Evolutionary conservation across 2,113 vertebrate species (phyloP).

Genomic region (Neogobius melanostomus): DNA sequence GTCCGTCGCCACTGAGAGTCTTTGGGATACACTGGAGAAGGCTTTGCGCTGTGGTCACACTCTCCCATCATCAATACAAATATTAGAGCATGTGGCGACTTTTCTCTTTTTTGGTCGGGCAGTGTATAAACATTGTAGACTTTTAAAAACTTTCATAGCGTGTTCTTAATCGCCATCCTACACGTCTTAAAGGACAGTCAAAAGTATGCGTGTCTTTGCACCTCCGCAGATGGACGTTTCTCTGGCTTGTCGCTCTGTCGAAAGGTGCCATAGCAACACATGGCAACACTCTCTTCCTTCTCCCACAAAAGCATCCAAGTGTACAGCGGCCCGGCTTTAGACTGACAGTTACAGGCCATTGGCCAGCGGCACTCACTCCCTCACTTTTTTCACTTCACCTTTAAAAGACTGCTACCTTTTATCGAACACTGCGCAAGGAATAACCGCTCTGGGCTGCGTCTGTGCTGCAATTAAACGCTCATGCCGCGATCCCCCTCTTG

Average conservation of each 20-base stretch:
- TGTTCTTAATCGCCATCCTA: not conserved
- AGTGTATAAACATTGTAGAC: too few relatives aligned
- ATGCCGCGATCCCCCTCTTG: conserved; percentile 63
- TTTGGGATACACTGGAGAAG: too few relatives aligned
- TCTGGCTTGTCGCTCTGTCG: conserved; percentile 31
- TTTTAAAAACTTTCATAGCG: too few relatives aligned
- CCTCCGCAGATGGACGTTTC: conserved; percentile 61
- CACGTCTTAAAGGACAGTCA: too few relatives aligned
- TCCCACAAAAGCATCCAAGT: conserved; percentile 59
- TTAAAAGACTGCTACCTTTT: conserved; percentile 81
- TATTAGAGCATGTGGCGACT: too few relatives aligned
- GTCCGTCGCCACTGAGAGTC: too few relatives aligned
- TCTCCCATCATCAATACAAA: too few relatives aligned
- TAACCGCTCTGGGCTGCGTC: conserved; percentile 68
- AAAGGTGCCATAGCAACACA: conserved; percentile 66
- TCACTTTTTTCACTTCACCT: conserved; percentile 74
- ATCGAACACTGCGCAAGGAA: conserved; percentile 75
- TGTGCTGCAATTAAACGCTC: conserved; percentile 72
- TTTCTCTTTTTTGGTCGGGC: too few relatives aligned
- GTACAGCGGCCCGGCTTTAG: conserved; percentile 61
- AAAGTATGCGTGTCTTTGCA: not conserved
- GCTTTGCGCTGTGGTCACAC: too few relatives aligned
- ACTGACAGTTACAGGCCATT: conserved; percentile 17
- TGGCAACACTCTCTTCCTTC: conserved; percentile 45
- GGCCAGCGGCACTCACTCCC: conserved; percentile 47